Conservation (phyloP, 2,113 vertebrate species). For the Ictidomys tridecemlineatus region DNA sequence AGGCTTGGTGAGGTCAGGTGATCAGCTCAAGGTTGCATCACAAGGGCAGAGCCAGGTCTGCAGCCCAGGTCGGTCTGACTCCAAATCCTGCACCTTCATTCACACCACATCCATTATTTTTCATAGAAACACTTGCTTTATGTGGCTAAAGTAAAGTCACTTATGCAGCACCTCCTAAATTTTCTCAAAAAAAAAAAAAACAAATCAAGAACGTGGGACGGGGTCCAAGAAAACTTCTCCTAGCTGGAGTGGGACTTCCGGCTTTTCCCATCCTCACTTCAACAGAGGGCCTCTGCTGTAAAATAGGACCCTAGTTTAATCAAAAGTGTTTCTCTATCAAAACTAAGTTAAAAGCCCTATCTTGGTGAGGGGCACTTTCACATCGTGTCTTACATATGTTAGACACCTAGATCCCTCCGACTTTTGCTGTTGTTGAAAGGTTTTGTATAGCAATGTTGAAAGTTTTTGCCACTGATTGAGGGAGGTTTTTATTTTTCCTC, state of each 20-base stretch:
- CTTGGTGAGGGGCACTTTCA: accelerated
- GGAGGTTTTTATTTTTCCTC: neutral
- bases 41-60: neutral
- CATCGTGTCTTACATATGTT: accelerated
- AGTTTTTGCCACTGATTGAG: neutral
- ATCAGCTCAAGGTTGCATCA: neutral
- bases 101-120: accelerated
- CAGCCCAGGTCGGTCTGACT: neutral
- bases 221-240: neutral
- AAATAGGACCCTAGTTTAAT: neutral
- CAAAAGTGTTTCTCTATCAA: neutral
- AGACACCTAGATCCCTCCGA: neutral
- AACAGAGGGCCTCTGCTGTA: neutral
- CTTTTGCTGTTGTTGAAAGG: neutral
- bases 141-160: neutral
- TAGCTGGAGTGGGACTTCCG: neutral
- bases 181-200: neutral
- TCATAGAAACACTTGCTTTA: neutral
- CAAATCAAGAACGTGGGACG: neutral
- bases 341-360: accelerated
- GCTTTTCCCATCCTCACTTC: accelerated
- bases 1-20: neutral
- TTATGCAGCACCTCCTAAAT: neutral
- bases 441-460: neutral
- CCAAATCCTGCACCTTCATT: neutral